These are phyloP conservation scores for Lasaia peninsularis DNA, from an alignment of 1,140 invertebrate species.

Conservation along the genomic window DNA sequence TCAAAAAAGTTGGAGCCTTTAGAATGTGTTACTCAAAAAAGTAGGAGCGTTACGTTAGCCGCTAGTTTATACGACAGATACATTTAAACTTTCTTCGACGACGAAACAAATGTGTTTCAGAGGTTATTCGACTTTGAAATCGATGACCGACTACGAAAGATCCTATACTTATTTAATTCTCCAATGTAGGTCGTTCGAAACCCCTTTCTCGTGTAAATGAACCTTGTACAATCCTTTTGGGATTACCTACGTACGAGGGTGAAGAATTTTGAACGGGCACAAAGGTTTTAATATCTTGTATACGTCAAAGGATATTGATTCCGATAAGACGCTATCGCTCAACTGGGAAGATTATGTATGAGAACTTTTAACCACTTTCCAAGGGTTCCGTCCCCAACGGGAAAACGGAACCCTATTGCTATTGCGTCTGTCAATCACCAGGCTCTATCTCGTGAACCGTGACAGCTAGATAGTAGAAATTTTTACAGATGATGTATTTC, in stretches of 20 bases:
- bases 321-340: neutral
- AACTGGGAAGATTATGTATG: neutral
- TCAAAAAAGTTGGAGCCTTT: too few species aligned
- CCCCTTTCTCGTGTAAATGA: neutral
- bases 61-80: too few species aligned
- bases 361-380: neutral
- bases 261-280: neutral
- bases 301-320: neutral
- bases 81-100: too few species aligned
- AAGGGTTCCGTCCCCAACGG: too few species aligned
- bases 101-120: too few species aligned
- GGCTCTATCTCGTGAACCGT: too few species aligned
- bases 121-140: neutral
- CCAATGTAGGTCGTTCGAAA: neutral
- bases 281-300: neutral
- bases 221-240: neutral
- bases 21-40: neutral
- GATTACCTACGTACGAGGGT: neutral
- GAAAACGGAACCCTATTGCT: too few species aligned
- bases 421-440: too few species aligned
- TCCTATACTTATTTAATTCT: neutral
- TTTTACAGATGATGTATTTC: too few species aligned
- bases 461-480: too few species aligned
- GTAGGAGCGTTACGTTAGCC: too few species aligned
- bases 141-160: neutral